Evolutionary conservation across 1,140 invertebrate genomes (phyloP), one percentile per base, ranked within the genome.

Genomic region (Macrosteles quadrilineatus): DNA sequence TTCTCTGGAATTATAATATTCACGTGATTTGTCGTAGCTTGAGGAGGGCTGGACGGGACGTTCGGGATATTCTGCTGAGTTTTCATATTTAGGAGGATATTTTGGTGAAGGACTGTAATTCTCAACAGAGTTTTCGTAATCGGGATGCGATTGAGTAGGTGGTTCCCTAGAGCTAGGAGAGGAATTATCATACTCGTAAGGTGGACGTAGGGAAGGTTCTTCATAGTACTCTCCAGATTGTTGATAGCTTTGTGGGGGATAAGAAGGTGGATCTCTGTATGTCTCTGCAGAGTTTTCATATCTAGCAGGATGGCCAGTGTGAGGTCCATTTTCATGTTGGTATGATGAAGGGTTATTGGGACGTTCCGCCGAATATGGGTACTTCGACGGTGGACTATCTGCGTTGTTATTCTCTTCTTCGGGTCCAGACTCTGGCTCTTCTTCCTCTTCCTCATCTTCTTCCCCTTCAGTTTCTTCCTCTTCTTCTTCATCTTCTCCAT

Each of bases 281-380:
- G 36, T 6, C n/a, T 50, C 47, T 50, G 6, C 47, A 9, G 47
- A 50, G 47, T 50, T 50, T 50, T 50, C 47, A n/a, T 50, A 50
- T 4, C 21, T 4, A 50, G 17, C 6, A 50, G 47, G 32, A 36
- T 4, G 14, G 14, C n/a, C 14, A 6, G 32, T 4, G 32, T 36
- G 4, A 4, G 32, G 4, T 36, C 32, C 32, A 23, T 50, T 50
- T 50, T 50, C 47, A 23, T 50, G 21, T 4, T 19, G 47, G n/a
- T 50, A n/a, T 19, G 47, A 50, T 50, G n/a, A 50, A 6, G 47
- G n/a, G 4, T 23, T 50, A n/a, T 11, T 23, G 17, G 36, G 17
- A 43, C 17, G 3, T n/a, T 50, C 47, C 6, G 17, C 17, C n/a
- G 47, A 50, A 4, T 3, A 19, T 50, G 4, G 4, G n/a, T 50